Base-by-base conservation (phyloP, 2,888 invertebrate genomes). In the Lasioglossum vierecki region DNA sequence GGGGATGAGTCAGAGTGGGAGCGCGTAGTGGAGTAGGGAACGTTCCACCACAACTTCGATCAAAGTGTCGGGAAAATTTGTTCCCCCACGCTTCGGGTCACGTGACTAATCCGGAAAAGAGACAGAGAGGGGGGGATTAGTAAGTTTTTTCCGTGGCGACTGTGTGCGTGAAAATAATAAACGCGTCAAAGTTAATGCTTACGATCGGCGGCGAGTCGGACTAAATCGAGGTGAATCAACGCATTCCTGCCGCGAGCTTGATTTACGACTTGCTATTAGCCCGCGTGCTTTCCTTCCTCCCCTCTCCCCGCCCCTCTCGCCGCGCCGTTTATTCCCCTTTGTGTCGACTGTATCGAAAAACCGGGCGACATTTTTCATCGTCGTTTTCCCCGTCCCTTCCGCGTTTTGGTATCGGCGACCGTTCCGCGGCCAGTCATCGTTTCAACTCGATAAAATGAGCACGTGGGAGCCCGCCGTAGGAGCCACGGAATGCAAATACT, bases 211-310 rank as follows among this genome's bases (percentile, higher is more conserved):
- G 80, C 63, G 41, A 82, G 79, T 75, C 76, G 70, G 84, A 81
- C 78, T 82, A 74, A 80, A 84, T 88, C 82, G 81, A 82, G 82
- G 80, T 88, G 83, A 80, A 87, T 87, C 85, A 82, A 80, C 79
- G 82, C 82, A 76, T 81, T 85, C 83, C 83, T 87, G 82, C 80
- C 74, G 71, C 68, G 82, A 73, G 85, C 82, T 89, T 89, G 89
- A 89, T 89, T 89, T 89, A 89, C 89, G 88, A 85, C 76, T 76
- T 57, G 85, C 85, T 89, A 80, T 79, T 82, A 84, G 71, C 81
- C 82, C 35, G 79, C 79, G 82, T 76, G 72, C 72, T 74, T 68
- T 70, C n/a, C 57, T 74, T 49, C 39, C 68, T 44, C 60, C 66
- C 30, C n/a, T 3, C 2, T 22, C 57, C 1, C 57, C 22, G 0